Evolutionary conservation across 2,888 invertebrate species (phyloP).

Genomic region (Drosophila borealis): DNA sequence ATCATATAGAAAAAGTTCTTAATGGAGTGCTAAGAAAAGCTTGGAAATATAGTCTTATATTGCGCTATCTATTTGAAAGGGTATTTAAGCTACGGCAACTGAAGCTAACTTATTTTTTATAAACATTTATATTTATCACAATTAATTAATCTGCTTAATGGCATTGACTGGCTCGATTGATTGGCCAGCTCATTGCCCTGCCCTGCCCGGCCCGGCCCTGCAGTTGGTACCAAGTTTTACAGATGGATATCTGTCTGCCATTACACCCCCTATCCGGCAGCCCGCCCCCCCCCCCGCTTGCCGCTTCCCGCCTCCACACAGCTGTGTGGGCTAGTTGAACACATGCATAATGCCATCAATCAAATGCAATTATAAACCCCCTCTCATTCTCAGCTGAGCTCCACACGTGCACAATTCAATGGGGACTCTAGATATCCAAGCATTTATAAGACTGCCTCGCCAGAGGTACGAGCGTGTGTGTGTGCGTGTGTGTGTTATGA

Average conservation of each 20-base stretch:
- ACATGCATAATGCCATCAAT: conserved; percentile 73
- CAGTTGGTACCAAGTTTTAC: neutral
- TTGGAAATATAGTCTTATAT: too few relatives aligned
- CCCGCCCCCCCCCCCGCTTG: neutral
- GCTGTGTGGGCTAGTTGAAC: conserved; percentile 25
- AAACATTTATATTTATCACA: conserved; percentile 61
- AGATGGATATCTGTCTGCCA: conserved; percentile 8
- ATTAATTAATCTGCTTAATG: conserved; percentile 77
- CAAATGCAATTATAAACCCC: conserved; percentile 74
- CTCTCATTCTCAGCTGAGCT: conserved; percentile 4
- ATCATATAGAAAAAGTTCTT: too few relatives aligned
- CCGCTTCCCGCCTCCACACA: neutral
- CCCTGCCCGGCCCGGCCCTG: neutral
- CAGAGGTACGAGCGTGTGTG: too few relatives aligned
- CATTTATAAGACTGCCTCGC: neutral
- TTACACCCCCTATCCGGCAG: neutral
- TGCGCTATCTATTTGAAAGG: neutral
- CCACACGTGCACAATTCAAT: conserved; percentile 16
- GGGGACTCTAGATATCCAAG: conserved; percentile 11
- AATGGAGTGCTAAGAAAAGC: too few relatives aligned
- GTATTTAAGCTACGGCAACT: conserved; percentile 12
- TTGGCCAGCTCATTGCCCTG: conserved; percentile 48
- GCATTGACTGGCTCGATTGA: conserved; percentile 56
- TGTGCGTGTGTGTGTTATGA: neutral
- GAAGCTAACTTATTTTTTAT: conserved; percentile 15